Conservation (phyloP, 2,113 vertebrate genomes). For the Meriones unguiculatus region DNA sequence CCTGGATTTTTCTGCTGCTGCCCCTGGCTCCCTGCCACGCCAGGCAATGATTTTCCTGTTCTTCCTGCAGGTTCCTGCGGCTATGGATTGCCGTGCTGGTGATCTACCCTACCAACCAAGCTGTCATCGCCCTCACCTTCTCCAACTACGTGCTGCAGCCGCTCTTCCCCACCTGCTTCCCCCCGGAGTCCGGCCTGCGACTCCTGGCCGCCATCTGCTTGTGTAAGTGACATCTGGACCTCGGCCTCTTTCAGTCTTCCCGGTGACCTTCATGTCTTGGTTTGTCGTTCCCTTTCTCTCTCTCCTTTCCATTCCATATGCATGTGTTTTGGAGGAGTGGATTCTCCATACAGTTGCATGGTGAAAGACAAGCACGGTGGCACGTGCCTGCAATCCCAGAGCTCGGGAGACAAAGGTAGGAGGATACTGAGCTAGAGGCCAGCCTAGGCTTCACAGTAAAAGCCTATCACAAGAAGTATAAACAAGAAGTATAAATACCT, state of each 20-base stretch:
- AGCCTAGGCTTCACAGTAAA: background rate
- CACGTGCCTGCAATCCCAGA: background rate
- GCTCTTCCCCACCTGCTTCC: conserved; percentile 93
- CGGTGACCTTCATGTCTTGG: background rate
- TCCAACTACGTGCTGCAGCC: conserved; percentile 96
- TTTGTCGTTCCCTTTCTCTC: background rate
- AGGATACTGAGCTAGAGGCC: background rate
- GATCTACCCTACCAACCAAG: conserved; percentile 97
- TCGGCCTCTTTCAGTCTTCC: background rate
- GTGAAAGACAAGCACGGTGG: background rate
- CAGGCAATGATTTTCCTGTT: background rate
- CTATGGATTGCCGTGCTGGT: conserved; percentile 96
- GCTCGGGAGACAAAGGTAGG: background rate
- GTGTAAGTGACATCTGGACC: conserved; percentile 87
- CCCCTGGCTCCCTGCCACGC: background rate
- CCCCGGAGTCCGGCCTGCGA: conserved; percentile 92
- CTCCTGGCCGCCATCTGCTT: conserved; percentile 93
- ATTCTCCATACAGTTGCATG: conserved; percentile 28
- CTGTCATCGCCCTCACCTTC: conserved; percentile 95
- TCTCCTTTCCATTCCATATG: background rate
- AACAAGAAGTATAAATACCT: background rate
- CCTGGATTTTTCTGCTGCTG: no score
- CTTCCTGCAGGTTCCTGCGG: conserved; percentile 88
- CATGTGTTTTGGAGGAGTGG: conserved; percentile 13
- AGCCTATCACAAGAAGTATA: background rate